Evolutionary conservation across 2,113 vertebrate genomes (phyloP), one percentile per base, ranked within the genome.

Genomic region (Malurus cyaneus): DNA sequence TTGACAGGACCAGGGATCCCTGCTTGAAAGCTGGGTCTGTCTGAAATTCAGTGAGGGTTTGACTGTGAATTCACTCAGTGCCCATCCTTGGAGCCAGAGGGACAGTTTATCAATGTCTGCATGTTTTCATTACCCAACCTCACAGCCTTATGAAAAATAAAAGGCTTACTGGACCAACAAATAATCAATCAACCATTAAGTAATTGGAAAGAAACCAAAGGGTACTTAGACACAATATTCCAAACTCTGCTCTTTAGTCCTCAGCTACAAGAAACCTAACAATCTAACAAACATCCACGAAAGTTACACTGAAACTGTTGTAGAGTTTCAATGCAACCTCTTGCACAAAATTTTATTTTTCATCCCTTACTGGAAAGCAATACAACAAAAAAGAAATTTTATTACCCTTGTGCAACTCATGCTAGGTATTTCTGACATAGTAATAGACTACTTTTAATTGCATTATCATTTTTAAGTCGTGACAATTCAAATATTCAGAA

Each of bases 401-500:
- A 80, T 62, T 80, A 76, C 76, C 81, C 28, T 65, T 74, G 50
- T 5, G 21, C 88, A 74, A 70, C 89, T 61, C 42, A 36, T 16
- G n/a, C 34, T 54, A 89, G n/a, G 77, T 91, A 89, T 53, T 93
- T 95, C 70, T 73, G 59, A 41, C 62, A 94, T 26, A 61, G 18
- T 46, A 92, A 88, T 64, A 89, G 42, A 41, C 79, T 66, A 57
- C 50, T 91, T 59, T 73, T 94, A 91, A 88, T 88, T 96, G 61
- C 64, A 83, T 18, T 72, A 61, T 66, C 17, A 36, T 88, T 92
- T 94, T 87, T 12, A 70, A 86, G 36, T 39, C 17, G 49, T 25
- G 52, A 56, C 67, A 95, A 78, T 60, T 94, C 89, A 70, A 89
- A 93, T 31, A 92, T 66, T 92, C 60, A 81, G 50, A 89, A 86